phyloP scores from a whole-genome alignment of 35 echinoderm and acorn worm genomes.

The Apostichopus parvimensis region DNA sequence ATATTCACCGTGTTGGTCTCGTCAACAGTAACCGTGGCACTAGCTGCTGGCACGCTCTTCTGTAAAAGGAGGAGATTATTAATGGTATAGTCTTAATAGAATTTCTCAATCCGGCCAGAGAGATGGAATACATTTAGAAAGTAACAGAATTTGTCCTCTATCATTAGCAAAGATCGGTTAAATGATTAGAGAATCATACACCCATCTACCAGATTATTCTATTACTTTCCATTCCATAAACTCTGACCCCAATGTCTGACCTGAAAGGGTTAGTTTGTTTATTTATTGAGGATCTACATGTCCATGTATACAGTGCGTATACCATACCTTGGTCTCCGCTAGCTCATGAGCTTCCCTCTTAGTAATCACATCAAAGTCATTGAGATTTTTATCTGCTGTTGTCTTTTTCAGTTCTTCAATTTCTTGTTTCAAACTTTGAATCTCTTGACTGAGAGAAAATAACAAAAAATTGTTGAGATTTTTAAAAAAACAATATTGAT shows the following conservation, averaged over 20 bases:
- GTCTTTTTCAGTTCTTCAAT: conserved; percentile 47
- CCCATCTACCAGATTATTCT: background rate
- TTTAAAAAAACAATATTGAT: too few relatives aligned
- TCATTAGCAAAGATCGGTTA: background rate
- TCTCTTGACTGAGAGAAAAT: conserved; percentile 41
- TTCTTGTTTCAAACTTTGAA: conserved; percentile 48
- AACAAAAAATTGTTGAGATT: background rate
- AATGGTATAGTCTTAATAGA: background rate
- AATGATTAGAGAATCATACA: background rate
- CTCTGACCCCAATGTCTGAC: background rate
- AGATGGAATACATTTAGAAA: background rate
- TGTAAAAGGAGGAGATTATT: background rate
- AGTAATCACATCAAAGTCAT: conserved; percentile 45
- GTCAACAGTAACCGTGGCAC: background rate
- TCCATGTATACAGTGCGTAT: background rate
- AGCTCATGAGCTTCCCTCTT: conserved; percentile 50
- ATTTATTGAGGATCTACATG: background rate
- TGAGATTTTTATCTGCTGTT: conserved; percentile 20
- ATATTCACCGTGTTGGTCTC: conserved; percentile 41
- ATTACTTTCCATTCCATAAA: background rate
- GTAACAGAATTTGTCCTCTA: background rate
- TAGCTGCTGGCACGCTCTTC: background rate
- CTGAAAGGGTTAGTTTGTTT: background rate
- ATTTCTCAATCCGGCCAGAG: background rate
- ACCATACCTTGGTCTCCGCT: conserved; percentile 30